Evolutionary conservation across 2,888 invertebrate species (phyloP).

Genomic region (Lasiommata megera): DNA sequence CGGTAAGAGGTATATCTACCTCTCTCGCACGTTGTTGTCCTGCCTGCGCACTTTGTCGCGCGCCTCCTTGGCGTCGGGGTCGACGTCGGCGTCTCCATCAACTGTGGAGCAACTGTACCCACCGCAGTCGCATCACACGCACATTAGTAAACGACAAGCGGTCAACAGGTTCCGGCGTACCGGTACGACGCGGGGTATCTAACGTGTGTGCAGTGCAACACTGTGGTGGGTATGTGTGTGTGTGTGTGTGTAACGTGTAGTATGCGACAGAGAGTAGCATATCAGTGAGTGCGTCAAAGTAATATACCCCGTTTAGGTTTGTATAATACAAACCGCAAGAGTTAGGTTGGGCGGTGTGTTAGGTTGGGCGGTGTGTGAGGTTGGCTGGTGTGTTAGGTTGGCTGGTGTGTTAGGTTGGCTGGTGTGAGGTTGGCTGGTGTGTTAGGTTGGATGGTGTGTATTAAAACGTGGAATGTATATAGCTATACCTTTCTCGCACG

Average conservation of each 20-base stretch:
- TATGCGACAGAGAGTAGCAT: background rate
- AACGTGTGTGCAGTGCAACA: background rate
- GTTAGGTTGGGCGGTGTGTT: no score
- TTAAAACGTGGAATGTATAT: background rate
- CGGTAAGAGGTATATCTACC: background rate
- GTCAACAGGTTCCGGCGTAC: background rate
- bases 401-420: no score
- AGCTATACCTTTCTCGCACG: slow-evolving; percentile 95
- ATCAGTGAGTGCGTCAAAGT: background rate
- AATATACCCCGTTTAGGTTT: no score
- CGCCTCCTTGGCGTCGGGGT: slow-evolving; percentile 94
- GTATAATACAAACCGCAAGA: no score
- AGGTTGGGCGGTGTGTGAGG: no score
- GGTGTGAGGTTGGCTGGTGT: no score
- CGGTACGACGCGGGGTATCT: background rate
- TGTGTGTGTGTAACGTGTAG: background rate
- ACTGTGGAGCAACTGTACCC: slow-evolving; percentile 87
- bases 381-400: no score
- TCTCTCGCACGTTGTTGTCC: slow-evolving; percentile 93
- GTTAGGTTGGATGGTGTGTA: no score
- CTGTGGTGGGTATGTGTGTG: background rate
- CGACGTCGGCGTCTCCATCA: slow-evolving; percentile 87
- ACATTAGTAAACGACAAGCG: background rate
- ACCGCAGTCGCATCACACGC: slow-evolving; percentile 1
- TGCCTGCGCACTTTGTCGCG: slow-evolving; percentile 97